Conservation (phyloP, 2,888 invertebrate genomes). For the Copidosoma aretas region DNA sequence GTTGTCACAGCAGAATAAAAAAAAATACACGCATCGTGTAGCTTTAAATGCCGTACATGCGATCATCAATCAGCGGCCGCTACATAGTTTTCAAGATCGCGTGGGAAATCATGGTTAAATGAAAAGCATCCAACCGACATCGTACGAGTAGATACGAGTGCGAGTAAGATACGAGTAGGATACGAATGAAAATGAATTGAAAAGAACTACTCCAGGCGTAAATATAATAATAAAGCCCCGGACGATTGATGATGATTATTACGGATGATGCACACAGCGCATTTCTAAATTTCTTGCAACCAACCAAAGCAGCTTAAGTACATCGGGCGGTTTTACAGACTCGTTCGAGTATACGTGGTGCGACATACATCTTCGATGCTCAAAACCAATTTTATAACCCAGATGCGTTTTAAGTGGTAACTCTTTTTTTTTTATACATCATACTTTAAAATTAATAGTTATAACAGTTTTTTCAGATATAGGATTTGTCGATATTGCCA, state of each 20-base stretch:
- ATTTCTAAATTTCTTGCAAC: too few relatives aligned
- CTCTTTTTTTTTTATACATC: too few relatives aligned
- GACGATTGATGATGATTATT: slow-evolving; percentile 18
- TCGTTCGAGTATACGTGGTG: background rate
- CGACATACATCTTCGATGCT: background rate
- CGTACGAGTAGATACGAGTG: background rate
- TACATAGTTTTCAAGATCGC: background rate
- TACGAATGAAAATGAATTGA: slow-evolving; percentile 6
- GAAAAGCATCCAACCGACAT: too few relatives aligned
- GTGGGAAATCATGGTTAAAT: background rate
- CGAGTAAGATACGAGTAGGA: background rate
- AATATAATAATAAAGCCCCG: background rate
- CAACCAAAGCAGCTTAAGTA: too few relatives aligned
- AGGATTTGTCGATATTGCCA: too few relatives aligned
- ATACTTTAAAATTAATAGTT: too few relatives aligned
- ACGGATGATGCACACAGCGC: background rate
- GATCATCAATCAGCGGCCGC: background rate
- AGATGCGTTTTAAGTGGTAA: too few relatives aligned
- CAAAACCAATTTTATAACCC: too few relatives aligned
- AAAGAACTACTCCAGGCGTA: slow-evolving; percentile 4
- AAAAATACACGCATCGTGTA: background rate
- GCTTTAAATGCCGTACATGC: too few relatives aligned
- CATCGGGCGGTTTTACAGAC: too few relatives aligned
- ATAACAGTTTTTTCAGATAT: too few relatives aligned
- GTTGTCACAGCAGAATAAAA: background rate